A percentile compares a stretch with the other conserved stretches of the same genome.
Conservation (phyloP, 2,888 invertebrate species). For the Azorinus chamasolen region DNA sequence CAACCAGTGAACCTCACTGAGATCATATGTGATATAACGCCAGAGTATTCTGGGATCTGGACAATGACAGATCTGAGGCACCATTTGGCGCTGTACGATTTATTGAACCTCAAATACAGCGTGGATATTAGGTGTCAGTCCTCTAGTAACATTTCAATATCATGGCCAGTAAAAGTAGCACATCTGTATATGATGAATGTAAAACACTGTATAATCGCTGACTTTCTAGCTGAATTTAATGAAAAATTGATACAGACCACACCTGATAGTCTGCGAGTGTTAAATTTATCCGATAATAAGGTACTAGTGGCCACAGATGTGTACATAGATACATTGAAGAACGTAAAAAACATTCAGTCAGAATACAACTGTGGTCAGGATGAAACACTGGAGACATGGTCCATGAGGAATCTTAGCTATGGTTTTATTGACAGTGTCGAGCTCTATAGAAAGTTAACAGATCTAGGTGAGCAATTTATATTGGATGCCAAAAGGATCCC, state of each 20-base stretch:
- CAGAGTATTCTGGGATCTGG: no score
- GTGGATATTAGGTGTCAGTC: slow-evolving; percentile 53
- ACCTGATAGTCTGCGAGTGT: slow-evolving; percentile 57
- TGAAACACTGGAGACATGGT: slow-evolving; percentile 45
- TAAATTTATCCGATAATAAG: slow-evolving; percentile 42
- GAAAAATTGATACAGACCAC: slow-evolving; percentile 22
- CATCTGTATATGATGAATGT: slow-evolving; percentile 55
- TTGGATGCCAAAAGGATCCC: slow-evolving; percentile 39
- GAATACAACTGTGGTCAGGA: slow-evolving; percentile 67
- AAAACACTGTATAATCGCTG: slow-evolving; percentile 51
- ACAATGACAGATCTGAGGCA: no score
- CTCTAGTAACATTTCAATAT: slow-evolving; percentile 54
- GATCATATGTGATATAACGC: no score
- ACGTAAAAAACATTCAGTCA: slow-evolving; percentile 39
- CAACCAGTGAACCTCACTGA: no score
- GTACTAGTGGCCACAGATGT: slow-evolving; percentile 32
- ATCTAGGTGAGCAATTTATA: slow-evolving; percentile 51
- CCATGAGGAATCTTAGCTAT: slow-evolving; percentile 53
- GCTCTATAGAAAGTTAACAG: slow-evolving; percentile 10
- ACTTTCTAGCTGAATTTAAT: slow-evolving; percentile 53
- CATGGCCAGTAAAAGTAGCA: slow-evolving; percentile 65
- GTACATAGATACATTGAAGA: slow-evolving; percentile 27
- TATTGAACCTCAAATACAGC: slow-evolving; percentile 18
- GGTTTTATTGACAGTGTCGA: slow-evolving; percentile 30
- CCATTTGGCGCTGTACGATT: no score